Base-by-base conservation (phyloP, 2,797 vertebrate genomes). In the Danio albolineatus region DNA sequence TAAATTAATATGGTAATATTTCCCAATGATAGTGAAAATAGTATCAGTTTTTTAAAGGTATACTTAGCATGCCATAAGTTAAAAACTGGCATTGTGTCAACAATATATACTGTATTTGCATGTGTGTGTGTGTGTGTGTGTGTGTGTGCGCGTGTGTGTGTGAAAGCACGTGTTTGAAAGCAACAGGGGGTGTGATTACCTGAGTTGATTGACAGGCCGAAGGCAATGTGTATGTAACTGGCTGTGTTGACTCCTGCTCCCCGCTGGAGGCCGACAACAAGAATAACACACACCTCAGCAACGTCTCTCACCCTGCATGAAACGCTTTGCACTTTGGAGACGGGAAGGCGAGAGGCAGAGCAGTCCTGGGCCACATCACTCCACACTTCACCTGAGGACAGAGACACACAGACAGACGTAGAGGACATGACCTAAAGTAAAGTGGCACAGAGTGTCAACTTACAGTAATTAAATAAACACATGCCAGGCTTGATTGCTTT, bases 281-380 rank as follows among this genome's bases (percentile, higher is more conserved):
- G 66, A 83, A 80, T 73, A 84, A 83, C 77, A 67, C 59, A 66
- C 48, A 62, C 56, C 67, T 54, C 76, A 54, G 66, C 48, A 44
- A 70, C 38, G 39, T 79, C 76, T 72, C 66, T 46, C 79, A 81
- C 78, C 90, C 92, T 91, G 90, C 88, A 72, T 73, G 61, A 73
- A 83, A 87, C 64, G 28, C 69, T 48, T 21, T 57, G 38, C 14
- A 61, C 76, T 62, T 7, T 19, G 65, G 79, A 77, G 78, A 79
- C 70, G 59, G 51, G 74, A 67, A 54, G 36, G 73, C 4, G 12
- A 73, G 78, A 79, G 67, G 72, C 19, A 60, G 64, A 72, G 72
- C n/a, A 74, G 61, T 56, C 89, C 92, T 94, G 92, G 89, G 89
- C 89, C 86, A 82, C 87, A 90, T 94, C 92, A 94, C 89, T 93